Evolutionary conservation across 2,113 vertebrate genomes (phyloP), one percentile per base, ranked within the genome.

Genomic region (Dromiciops gliroides): DNA sequence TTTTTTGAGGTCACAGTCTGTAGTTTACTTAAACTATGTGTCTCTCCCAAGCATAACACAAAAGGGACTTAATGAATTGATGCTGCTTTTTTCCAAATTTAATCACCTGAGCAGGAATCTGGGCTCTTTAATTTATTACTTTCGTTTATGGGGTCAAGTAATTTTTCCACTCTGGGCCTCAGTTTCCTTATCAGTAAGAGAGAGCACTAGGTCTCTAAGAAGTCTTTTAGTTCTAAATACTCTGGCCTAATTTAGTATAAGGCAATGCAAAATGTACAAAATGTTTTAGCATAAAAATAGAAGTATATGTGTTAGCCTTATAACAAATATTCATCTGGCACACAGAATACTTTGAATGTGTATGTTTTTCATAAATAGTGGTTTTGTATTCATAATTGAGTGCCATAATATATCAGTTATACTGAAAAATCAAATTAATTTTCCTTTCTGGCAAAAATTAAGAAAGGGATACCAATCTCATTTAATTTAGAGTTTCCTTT

Each of bases 341-440:
- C 25, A 90, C 9, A 90, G 89, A 90, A 90, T 49, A 90, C 31
- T 48, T 49, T 25, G 48, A 48, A 49, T 48, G 89, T 49, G 89
- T 48, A 90, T 50, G 47, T 49, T 48, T 90, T 90, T 90, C 89
- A 49, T 48, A 90, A 48, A 49, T 49, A 90, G 67, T 44, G 67
- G 67, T 90, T 90, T 50, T 90, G 89, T 90, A 90, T 90, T 90
- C 24, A 90, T 90, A 50, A 90, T 90, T 90, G 48, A 90, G 47
- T 48, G 26, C 24, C 89, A 48, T 24, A 90, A 90, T 49, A 90
- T 44, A 50, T 50, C 89, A 90, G 48, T 26, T 26, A 90, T 90
- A 44, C 5, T 83, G 67, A 83, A 90, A 90, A 90, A 50, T 48
- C 89, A 90, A 90, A 90, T 90, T 90, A 90, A 50, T 90, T 90